Conservation (phyloP, 2,113 vertebrate genomes). For the Leuciscus idus region DNA sequence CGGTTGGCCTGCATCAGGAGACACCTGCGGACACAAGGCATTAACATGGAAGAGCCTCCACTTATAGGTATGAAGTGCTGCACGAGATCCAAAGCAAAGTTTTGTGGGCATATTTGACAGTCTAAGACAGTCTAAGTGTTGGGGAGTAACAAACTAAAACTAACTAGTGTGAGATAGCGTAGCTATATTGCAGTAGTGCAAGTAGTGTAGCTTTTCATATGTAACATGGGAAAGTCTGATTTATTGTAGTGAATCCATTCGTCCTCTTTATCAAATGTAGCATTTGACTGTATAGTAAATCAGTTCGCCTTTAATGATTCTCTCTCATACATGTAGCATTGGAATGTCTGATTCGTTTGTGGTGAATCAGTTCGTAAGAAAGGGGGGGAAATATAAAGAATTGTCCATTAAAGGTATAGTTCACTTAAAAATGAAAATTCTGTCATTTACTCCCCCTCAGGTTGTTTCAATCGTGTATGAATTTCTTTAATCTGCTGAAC, state of each 20-base stretch:
- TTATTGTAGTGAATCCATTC: neutral
- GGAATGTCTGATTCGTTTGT: neutral
- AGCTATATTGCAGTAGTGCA: neutral
- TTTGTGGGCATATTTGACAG: neutral
- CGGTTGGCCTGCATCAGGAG: constrained; percentile 90
- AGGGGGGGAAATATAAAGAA: neutral
- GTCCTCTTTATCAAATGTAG: neutral
- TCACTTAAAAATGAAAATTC: no score
- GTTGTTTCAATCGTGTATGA: no score
- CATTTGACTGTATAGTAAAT: neutral
- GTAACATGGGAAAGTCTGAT: neutral
- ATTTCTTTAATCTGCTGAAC: no score
- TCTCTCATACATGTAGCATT: neutral
- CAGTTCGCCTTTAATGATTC: neutral
- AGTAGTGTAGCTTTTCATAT: neutral
- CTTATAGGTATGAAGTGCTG: constrained; percentile 82
- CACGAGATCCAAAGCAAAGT: neutral
- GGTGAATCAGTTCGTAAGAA: neutral
- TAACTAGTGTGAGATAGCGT: neutral
- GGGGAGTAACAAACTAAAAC: neutral
- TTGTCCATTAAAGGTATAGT: no score
- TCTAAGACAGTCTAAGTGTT: neutral
- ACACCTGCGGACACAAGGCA: constrained; percentile 93
- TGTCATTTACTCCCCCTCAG: no score
- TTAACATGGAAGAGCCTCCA: constrained; percentile 90